Evolutionary conservation across 1,140 invertebrate genomes (phyloP), one percentile per base, ranked within the genome.

Genomic region (Panagrolaimus sp.): DNA sequence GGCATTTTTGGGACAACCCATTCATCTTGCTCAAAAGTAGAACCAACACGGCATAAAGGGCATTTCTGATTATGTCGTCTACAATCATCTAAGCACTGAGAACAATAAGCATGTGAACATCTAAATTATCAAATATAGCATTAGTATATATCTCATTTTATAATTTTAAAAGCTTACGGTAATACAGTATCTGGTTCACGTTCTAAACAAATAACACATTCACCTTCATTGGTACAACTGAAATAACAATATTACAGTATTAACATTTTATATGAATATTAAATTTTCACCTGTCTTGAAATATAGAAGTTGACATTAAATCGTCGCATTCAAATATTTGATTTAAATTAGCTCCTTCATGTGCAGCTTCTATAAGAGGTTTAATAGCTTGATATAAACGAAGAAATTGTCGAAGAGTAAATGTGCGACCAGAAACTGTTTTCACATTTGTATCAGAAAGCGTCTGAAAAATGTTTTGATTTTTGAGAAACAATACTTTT

Each of bases 191-290:
- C 45, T 47, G 63, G 42, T 47, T 47, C 23, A 9, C 45, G 63
- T n/a, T 64, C 63, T 11, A 47, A 64, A 47, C 42, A 47, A 38
- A 64, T 25, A 11, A 64, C 9, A 44, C 42, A 64, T 20, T 44
- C 63, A 31, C 45, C 63, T 23, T 16, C 20, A 20, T 64, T 31
- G 11, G 42, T 47, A 31, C 27, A 16, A 64, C 63, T 57, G 8
- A 57, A 57, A 57, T 11, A 20, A 27, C n/a, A n/a, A n/a, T n/a
- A n/a, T n/a, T n/a, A n/a, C n/a, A n/a, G n/a, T 25, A 64, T 43
- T 64, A 31, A 5, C 16, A 4, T 23, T n/a, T 47, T 57, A 20
- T 4, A 2, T 20, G 20, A 25, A 57, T 57, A 25, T 57, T 27
- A 57, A 57, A 13, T 20, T 20, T 2, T 20, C 20, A 57, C 51